Conservation (phyloP, 2,113 vertebrate species). For the Talpa occidentalis region DNA sequence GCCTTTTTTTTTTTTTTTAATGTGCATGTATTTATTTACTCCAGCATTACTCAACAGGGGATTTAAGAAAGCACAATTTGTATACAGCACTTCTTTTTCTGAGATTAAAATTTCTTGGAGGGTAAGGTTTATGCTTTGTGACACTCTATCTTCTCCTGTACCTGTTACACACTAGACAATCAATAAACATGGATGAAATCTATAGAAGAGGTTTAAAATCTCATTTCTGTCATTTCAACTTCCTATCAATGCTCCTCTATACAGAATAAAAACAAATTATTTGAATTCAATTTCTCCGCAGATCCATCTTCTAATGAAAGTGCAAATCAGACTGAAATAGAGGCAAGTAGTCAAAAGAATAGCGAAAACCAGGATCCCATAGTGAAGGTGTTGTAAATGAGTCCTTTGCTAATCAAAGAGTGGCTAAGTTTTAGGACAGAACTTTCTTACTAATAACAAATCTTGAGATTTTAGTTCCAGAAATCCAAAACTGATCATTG, state of each 20-base stretch:
- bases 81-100: background rate
- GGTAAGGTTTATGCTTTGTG: background rate
- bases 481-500: background rate
- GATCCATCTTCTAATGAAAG: slow-evolving; percentile 48
- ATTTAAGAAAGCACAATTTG: slow-evolving; percentile 4
- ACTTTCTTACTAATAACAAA: slow-evolving; percentile 24
- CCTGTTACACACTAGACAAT: slow-evolving; percentile 29
- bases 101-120: slow-evolving; percentile 7
- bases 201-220: slow-evolving; percentile 59
- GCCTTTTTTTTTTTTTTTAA: too few species aligned
- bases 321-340: slow-evolving; percentile 60
- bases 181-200: slow-evolving; percentile 59
- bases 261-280: slow-evolving; percentile 70
- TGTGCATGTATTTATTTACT: background rate
- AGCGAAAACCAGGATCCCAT: background rate
- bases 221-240: slow-evolving; percentile 58
- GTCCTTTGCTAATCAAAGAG: background rate
- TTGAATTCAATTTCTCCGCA: slow-evolving; percentile 66
- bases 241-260: slow-evolving; percentile 63
- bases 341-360: background rate
- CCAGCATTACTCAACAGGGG: background rate
- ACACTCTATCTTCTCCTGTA: background rate
- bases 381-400: background rate
- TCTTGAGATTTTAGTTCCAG: background rate
- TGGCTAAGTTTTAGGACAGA: background rate